Conservation (phyloP, 2,888 invertebrate species). For the Pardosa pseudoannulata region DNA sequence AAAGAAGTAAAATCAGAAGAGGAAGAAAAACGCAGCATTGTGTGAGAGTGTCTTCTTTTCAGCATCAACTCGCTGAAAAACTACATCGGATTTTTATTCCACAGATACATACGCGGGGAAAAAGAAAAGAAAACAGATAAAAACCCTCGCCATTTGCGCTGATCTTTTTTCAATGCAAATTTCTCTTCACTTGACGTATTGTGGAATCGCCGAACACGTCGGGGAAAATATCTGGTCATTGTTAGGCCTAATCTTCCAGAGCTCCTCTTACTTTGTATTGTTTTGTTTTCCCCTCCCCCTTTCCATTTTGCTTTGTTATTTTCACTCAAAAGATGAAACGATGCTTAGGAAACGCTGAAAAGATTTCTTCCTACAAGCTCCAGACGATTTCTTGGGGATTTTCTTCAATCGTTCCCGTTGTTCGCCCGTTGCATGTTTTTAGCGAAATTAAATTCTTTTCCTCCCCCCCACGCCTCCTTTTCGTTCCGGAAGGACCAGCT, state of each 20-base stretch:
- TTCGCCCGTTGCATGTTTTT: conserved; percentile 26
- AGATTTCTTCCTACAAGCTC: conserved; percentile 55
- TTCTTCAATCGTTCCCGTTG: conserved; percentile 3
- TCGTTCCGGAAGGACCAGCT: background rate
- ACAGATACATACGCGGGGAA: background rate
- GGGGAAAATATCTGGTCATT: conserved; percentile 63
- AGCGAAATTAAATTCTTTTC: conserved; percentile 36
- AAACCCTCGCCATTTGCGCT: conserved; percentile 54
- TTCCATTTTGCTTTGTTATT: conserved; percentile 18
- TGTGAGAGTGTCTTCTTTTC: conserved; percentile 35
- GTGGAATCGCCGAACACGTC: conserved; percentile 67
- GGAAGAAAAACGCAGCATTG: conserved; percentile 19
- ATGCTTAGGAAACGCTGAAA: conserved; percentile 57
- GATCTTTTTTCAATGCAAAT: conserved; percentile 72
- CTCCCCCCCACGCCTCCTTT: background rate
- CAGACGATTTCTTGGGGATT: conserved; percentile 27
- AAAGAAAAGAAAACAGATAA: background rate
- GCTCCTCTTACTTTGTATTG: background rate
- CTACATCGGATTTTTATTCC: conserved; percentile 61
- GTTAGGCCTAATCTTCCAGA: conserved; percentile 54
- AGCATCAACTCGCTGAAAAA: conserved; percentile 52
- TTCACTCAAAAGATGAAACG: conserved; percentile 48
- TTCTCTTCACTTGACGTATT: conserved; percentile 62
- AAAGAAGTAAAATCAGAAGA: too few species aligned
- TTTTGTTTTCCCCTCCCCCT: background rate